These are phyloP conservation scores for Eunapius fragilis DNA, from an alignment of 37 sponge, comb jelly and placozoan species.

Conservation along the genomic window DNA sequence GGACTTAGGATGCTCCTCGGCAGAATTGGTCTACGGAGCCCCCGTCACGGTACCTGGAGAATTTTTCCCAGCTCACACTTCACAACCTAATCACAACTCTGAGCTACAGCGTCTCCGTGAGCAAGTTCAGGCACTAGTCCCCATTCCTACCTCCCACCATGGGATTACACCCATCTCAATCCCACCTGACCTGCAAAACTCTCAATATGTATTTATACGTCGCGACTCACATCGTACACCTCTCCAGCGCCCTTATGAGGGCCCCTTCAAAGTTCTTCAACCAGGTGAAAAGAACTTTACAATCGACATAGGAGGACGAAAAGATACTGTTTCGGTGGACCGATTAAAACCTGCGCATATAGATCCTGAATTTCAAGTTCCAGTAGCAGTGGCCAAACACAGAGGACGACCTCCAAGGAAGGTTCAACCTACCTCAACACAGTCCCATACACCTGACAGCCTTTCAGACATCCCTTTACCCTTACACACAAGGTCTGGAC, in stretches of 20 bases:
- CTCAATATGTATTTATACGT: constrained; percentile 15
- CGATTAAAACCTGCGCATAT: constrained; percentile 24
- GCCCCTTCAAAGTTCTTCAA: constrained; percentile 34
- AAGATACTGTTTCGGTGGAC: constrained; percentile 31
- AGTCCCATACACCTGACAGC: neutral
- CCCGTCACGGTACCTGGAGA: too few species aligned
- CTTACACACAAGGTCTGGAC: neutral
- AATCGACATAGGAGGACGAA: constrained; percentile 4
- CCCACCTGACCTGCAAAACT: too few species aligned
- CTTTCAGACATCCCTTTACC: neutral
- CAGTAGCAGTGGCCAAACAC: neutral
- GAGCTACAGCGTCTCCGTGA: too few species aligned
- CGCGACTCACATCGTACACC: constrained; percentile 20
- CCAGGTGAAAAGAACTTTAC: constrained; percentile 16
- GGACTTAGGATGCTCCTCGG: too few species aligned
- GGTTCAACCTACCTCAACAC: neutral
- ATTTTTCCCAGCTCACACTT: too few species aligned
- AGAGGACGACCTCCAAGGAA: neutral
- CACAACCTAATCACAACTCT: too few species aligned
- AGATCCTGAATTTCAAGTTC: neutral
- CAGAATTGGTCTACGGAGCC: too few species aligned
- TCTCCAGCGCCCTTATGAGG: constrained; percentile 42
- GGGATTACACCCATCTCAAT: too few species aligned
- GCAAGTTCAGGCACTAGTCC: too few species aligned
- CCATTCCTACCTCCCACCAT: too few species aligned